Conservation (phyloP, 1,140 invertebrate species). For the Bombyx mandarina region DNA sequence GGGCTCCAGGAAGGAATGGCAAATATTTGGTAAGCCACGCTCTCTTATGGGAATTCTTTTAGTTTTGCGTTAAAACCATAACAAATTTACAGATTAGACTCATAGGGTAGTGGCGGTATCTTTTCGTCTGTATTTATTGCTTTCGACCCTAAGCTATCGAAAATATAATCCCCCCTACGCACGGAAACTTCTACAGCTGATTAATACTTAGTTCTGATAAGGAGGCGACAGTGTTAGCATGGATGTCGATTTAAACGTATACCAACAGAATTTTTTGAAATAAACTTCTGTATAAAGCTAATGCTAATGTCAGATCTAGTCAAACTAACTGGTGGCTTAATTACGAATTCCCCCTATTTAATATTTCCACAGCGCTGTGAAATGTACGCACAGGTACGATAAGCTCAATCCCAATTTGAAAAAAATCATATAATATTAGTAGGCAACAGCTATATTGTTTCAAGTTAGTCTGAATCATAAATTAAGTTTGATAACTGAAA, state of each 20-base stretch:
- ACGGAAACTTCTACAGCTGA: slow-evolving; percentile 56
- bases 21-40: slow-evolving; percentile 25
- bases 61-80: slow-evolving; percentile 49
- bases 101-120: slow-evolving; percentile 23
- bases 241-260: slow-evolving; percentile 7
- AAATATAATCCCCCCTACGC: slow-evolving; percentile 65
- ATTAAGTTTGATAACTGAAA: too few relatives aligned
- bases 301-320: too few relatives aligned
- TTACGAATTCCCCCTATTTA: too few relatives aligned
- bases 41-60: slow-evolving; percentile 39
- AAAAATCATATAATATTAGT: too few relatives aligned
- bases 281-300: too few relatives aligned
- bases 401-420: too few relatives aligned
- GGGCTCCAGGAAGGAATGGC: slow-evolving; percentile 5
- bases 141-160: slow-evolving; percentile 53
- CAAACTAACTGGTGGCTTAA: too few relatives aligned
- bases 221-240: slow-evolving; percentile 6
- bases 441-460: too few relatives aligned
- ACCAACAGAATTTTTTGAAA: too few relatives aligned
- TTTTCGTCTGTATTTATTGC: slow-evolving; percentile 59
- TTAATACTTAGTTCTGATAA: slow-evolving; percentile 46
- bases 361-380: too few relatives aligned
- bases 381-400: too few relatives aligned
- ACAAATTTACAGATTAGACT: slow-evolving; percentile 58
- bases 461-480: too few relatives aligned